Evolutionary conservation across 2,888 invertebrate genomes (phyloP).

Genomic region (Entomobrya proxima): DNA sequence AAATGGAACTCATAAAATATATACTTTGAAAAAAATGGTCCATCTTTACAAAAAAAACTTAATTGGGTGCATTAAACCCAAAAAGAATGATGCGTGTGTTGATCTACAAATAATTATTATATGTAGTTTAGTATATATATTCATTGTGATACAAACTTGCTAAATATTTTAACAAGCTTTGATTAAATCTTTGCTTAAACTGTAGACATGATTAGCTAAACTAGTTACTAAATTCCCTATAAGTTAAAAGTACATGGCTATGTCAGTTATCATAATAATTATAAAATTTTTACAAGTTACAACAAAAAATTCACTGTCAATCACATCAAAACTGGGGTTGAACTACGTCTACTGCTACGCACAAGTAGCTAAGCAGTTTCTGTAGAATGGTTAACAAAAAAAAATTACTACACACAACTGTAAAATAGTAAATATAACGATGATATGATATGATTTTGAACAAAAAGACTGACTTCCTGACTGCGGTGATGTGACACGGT

Average conservation of each 20-base stretch:
- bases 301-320: conserved; percentile 57
- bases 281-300: conserved; percentile 45
- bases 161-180: not conserved
- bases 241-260: conserved; percentile 17
- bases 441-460: conserved; percentile 44
- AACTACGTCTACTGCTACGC: not conserved
- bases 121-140: too few species aligned
- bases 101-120: too few species aligned
- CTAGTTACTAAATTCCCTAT: not conserved
- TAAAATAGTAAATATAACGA: not conserved
- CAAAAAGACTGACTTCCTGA: conserved; percentile 5
- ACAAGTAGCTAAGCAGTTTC: not conserved
- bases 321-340: conserved; percentile 56
- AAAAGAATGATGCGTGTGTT: too few species aligned
- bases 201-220: too few species aligned
- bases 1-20: conserved; percentile 24
- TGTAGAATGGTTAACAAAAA: not conserved
- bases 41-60: conserved; percentile 37
- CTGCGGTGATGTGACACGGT: not conserved
- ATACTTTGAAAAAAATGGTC: conserved; percentile 16
- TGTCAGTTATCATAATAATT: not conserved
- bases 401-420: not conserved
- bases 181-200: not conserved
- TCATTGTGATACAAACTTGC: not conserved
- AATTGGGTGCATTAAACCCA: too few species aligned